A percentile compares a stretch with the other conserved stretches of the same genome.
Evolutionary conservation across 2,113 vertebrate species (phyloP).

Genomic region (Neolamprologus toae): DNA sequence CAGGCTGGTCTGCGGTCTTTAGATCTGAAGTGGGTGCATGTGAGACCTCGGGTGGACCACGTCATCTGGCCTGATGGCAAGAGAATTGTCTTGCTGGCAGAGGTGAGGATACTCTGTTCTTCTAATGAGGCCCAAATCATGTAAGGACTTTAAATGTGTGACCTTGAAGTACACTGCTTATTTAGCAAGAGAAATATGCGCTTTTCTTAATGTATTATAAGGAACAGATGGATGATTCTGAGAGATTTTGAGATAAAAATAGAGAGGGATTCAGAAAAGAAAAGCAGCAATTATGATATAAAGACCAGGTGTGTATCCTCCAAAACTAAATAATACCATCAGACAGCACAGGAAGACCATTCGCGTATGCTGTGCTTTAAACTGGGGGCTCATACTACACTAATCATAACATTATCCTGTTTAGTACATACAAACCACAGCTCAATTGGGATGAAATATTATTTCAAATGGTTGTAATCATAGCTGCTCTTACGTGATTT

Average conservation of each 20-base stretch:
- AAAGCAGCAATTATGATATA: not conserved
- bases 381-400: not conserved
- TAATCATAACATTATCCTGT: not conserved
- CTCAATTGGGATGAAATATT: not conserved
- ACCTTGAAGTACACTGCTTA: not conserved
- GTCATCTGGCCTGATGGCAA: constrained; percentile 94
- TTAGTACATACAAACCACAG: not conserved
- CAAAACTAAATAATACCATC: not conserved
- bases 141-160: not conserved
- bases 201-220: not conserved
- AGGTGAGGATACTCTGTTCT: constrained; percentile 69
- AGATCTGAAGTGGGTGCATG: constrained; percentile 87
- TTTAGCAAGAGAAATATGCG: not conserved
- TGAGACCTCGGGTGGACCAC: constrained; percentile 91
- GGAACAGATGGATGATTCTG: not conserved
- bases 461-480: not conserved
- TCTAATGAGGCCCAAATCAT: not conserved
- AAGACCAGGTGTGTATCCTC: not conserved
- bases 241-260: not conserved
- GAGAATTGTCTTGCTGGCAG: constrained; percentile 85
- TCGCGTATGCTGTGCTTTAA: not conserved
- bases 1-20: constrained; percentile 83
- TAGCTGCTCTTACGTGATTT: not conserved
- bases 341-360: not conserved
- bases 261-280: not conserved